Conservation (phyloP, 2,797 vertebrate genomes). For the Vespertilio murinus region DNA sequence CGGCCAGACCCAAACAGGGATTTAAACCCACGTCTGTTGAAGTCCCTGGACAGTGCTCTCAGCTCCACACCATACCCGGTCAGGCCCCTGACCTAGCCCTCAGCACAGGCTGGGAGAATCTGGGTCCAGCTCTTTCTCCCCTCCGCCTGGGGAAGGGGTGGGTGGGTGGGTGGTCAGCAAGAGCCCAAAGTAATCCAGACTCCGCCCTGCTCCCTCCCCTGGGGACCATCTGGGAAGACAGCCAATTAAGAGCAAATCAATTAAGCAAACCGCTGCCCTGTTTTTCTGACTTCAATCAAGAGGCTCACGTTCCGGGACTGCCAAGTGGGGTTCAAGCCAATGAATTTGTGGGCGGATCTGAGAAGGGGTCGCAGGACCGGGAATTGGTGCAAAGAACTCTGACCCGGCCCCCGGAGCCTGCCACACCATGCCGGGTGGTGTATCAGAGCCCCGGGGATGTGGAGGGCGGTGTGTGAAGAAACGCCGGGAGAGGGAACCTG, state of each 20-base stretch:
- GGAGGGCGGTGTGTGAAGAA: fast-evolving
- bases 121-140: neutral
- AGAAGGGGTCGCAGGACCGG: neutral
- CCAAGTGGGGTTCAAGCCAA: neutral
- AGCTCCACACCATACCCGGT: neutral
- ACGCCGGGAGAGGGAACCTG: neutral
- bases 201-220: neutral
- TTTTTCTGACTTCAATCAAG: neutral
- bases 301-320: neutral
- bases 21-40: neutral
- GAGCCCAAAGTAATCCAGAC: neutral
- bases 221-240: neutral
- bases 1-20: neutral
- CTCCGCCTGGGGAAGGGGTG: too few species aligned
- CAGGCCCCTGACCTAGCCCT: too few species aligned
- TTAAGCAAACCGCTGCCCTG: conserved; percentile 51
- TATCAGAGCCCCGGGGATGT: neutral
- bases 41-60: neutral
- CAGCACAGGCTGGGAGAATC: neutral
- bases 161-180: neutral
- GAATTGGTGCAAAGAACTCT: fast-evolving
- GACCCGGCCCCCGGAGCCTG: neutral
- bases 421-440: fast-evolving
- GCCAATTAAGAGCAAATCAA: conserved; percentile 67
- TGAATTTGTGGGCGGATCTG: neutral